phyloP scores from a whole-genome alignment of 2,888 invertebrate genomes.

The Achlya flavicornis region DNA sequence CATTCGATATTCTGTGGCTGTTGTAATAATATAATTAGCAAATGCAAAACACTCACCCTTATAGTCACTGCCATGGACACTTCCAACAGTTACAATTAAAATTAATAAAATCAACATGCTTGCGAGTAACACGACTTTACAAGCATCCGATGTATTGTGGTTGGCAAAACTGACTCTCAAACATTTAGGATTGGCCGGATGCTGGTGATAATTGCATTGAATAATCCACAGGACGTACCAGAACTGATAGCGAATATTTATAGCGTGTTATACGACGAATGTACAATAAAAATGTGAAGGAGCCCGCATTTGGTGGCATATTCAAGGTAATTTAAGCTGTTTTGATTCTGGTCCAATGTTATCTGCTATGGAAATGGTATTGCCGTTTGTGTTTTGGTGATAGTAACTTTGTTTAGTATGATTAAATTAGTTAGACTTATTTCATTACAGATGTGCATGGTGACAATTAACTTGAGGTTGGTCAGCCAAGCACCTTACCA shows the following conservation, averaged over 20 bases:
- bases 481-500: no score
- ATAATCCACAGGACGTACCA: slow-evolving; percentile 67
- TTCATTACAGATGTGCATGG: no score
- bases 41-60: slow-evolving; percentile 6
- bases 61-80: slow-evolving; percentile 37
- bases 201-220: slow-evolving; percentile 30
- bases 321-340: neutral
- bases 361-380: neutral
- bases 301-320: slow-evolving; percentile 22
- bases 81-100: slow-evolving; percentile 33
- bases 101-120: slow-evolving; percentile 50
- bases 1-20: no score
- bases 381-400: neutral
- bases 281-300: slow-evolving; percentile 22
- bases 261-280: slow-evolving; percentile 16
- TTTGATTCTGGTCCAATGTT: slow-evolving; percentile 2
- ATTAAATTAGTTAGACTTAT: no score
- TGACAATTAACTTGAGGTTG: no score
- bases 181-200: slow-evolving; percentile 44
- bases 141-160: slow-evolving; percentile 15
- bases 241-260: slow-evolving; percentile 47
- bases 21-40: neutral
- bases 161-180: slow-evolving; percentile 23
- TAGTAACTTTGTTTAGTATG: neutral
- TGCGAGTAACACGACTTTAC: slow-evolving; percentile 12